Evolutionary conservation across 2,113 vertebrate species (phyloP), one percentile per base, ranked within the genome.

Genomic region (Pimephales promelas): DNA sequence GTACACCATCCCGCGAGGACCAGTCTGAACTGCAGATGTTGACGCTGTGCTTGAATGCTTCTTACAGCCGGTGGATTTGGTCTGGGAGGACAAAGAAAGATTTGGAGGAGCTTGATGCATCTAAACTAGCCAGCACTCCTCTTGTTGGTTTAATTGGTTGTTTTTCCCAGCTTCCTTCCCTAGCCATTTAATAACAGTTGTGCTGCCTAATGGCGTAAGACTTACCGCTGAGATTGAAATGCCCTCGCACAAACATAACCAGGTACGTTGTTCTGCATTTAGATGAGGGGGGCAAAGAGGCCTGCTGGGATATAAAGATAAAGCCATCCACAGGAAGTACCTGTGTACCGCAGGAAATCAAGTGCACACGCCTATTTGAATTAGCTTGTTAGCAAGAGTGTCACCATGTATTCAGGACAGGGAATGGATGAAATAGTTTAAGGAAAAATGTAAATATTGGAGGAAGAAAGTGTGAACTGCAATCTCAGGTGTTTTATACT

Each of bases 1-100:
- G 26, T 22, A 24, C 13, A 3, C 16, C 20, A 59, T 54, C 54
- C 36, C n/a, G 16, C 0, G 18, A 54, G 52, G 20, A 54, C 52
- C 52, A 54, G 20, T 79, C 47, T 71, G 52, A 24, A 52, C 24
- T 24, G 28, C 80, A 86, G 85, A 86, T 86, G 64, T 62, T 73
- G 74, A 40, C 43, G 64, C 24, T 49, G 52, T 83, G 73, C 36
- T 49, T 0, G 20, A 40, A 18, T 49, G 26, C n/a, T 20, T 36
- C 72, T 66, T 49, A 24, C 20, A 16, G 49, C 52, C 4, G 16
- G 47, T 34, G 68, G 40, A 43, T 61, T 24, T 45, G 8, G 10
- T 76, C 47, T 54, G 64, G 31, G 49, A 72, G 56, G 40, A 49
- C 26, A 24, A 22, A 54, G 73, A 20, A 22, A 54, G 73, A 20